A percentile compares a stretch with the other conserved stretches of the same genome.
These are phyloP conservation scores for Myocastor coypus DNA, from an alignment of 2,113 vertebrate genomes.

Conservation along the genomic window DNA sequence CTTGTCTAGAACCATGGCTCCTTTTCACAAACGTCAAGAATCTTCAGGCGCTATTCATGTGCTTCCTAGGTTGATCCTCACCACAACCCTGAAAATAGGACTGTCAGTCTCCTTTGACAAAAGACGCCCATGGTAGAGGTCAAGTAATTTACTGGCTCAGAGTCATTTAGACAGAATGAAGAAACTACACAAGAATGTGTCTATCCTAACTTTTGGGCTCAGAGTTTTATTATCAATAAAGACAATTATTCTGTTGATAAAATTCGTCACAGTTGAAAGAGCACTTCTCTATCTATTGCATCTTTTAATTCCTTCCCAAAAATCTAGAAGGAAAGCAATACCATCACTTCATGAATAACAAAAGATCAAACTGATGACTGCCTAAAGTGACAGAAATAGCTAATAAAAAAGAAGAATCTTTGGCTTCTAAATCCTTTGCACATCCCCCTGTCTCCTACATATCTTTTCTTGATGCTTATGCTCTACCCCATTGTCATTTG, in stretches of 20 bases:
- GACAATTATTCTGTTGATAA: background rate
- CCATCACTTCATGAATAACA: background rate
- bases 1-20: background rate
- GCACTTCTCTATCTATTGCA: background rate
- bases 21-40: background rate
- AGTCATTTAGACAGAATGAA: background rate
- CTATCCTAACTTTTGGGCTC: background rate
- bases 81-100: background rate
- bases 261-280: background rate
- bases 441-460: background rate
- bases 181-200: accelerated
- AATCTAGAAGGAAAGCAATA: constrained; percentile 26
- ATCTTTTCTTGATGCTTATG: background rate
- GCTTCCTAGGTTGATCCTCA: background rate
- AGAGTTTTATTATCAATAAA: background rate
- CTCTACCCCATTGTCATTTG: background rate
- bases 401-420: background rate
- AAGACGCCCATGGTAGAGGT: background rate
- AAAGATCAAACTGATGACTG: background rate
- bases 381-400: background rate
- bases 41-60: background rate
- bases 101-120: background rate
- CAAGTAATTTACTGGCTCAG: background rate
- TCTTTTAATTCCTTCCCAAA: background rate
- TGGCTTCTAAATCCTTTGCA: background rate